phyloP scores from a whole-genome alignment of 2,888 invertebrate species.

The Falcaria lacertinaria region DNA sequence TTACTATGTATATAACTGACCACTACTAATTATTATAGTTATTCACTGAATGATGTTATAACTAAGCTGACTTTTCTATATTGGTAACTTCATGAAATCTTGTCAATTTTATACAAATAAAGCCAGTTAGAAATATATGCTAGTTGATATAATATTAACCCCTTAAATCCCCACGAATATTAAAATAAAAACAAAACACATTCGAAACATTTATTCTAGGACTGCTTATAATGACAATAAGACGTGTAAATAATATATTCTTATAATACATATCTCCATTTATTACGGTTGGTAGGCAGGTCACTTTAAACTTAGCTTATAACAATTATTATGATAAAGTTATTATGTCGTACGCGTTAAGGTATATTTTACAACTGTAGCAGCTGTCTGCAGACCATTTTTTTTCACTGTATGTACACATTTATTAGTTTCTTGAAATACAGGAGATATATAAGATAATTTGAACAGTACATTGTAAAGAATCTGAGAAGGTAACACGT shows the following conservation, averaged over 20 bases:
- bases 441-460: no score
- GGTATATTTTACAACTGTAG: no score
- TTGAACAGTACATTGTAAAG: no score
- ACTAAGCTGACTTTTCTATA: neutral
- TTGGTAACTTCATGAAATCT: slow-evolving; percentile 26
- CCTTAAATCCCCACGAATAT: no score
- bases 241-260: neutral
- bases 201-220: slow-evolving; percentile 54
- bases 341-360: slow-evolving; percentile 5
- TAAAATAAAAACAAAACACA: slow-evolving; percentile 10
- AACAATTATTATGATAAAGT: neutral
- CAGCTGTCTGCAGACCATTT: no score
- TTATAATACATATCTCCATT: slow-evolving; percentile 2
- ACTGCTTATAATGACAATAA: slow-evolving; percentile 11
- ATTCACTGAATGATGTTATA: neutral
- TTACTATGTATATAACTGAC: no score
- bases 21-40: no score
- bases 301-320: slow-evolving; percentile 17
- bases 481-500: no score
- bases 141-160: no score
- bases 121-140: slow-evolving; percentile 16
- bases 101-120: slow-evolving; percentile 40
- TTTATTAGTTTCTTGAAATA: no score
- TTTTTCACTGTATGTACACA: no score
- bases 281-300: neutral